Evolutionary conservation across 2,113 vertebrate genomes (phyloP).

Genomic region (Misgurnus mizolepis): DNA sequence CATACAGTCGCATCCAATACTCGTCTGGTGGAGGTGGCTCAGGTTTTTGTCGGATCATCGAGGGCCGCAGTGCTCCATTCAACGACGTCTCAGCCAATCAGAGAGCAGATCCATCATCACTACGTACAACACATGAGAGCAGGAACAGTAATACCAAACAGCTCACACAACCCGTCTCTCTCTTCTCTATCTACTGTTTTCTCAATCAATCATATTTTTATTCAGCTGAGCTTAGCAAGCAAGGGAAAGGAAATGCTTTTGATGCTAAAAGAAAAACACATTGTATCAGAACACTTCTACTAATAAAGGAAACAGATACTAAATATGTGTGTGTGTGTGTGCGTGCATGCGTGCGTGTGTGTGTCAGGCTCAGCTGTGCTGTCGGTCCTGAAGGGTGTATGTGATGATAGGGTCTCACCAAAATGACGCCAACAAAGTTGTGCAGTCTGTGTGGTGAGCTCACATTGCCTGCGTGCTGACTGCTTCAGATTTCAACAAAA

Average conservation of each 20-base stretch:
- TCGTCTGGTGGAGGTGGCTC: conserved; percentile 36
- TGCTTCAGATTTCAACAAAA: too few relatives aligned
- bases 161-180: conserved; percentile 10
- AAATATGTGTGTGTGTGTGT: too few relatives aligned
- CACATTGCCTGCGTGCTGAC: too few relatives aligned
- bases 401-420: too few relatives aligned
- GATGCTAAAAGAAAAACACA: not conserved
- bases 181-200: not conserved
- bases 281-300: not conserved
- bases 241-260: conserved; percentile 14
- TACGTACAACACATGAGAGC: conserved; percentile 21
- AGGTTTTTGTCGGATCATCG: conserved; percentile 43
- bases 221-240: conserved; percentile 17
- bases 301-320: not conserved
- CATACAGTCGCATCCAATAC: conserved; percentile 30
- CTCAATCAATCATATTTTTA: not conserved
- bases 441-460: too few relatives aligned
- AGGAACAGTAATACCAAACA: conserved; percentile 9
- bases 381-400: too few relatives aligned
- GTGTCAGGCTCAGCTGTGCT: too few relatives aligned
- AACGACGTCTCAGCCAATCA: conserved; percentile 36
- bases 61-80: conserved; percentile 30
- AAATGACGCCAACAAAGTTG: too few relatives aligned
- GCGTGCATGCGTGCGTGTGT: too few relatives aligned
- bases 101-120: conserved; percentile 43